These are phyloP conservation scores for Triplophysa yarkandensis DNA, from an alignment of 2,797 vertebrate species.

Conservation along the genomic window DNA sequence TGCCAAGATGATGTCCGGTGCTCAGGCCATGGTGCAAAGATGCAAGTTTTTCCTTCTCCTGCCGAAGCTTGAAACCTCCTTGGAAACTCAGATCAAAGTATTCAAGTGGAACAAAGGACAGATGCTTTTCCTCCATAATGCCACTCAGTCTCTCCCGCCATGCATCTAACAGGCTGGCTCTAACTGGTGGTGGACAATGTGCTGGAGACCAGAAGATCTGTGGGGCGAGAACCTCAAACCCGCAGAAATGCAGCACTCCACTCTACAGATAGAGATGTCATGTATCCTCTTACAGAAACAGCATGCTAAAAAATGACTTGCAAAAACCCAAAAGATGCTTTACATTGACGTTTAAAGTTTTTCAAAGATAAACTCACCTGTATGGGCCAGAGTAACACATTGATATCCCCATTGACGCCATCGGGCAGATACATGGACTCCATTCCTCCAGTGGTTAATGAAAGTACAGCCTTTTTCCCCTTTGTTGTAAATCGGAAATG, in stretches of 20 bases:
- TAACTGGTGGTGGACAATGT: constrained; percentile 55
- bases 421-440: constrained; percentile 72
- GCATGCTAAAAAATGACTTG: not conserved
- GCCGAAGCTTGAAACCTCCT: constrained; percentile 74
- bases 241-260: constrained; percentile 84
- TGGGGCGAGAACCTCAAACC: constrained; percentile 84
- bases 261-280: constrained; percentile 80
- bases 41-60: constrained; percentile 64
- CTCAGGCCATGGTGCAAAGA: constrained; percentile 71
- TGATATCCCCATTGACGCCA: constrained; percentile 79
- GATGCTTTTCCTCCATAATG: constrained; percentile 77
- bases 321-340: not conserved
- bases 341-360: not conserved
- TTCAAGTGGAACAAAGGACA: constrained; percentile 77
- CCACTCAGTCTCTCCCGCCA: constrained; percentile 79
- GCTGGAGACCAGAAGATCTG: constrained; percentile 83
- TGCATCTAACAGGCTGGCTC: constrained; percentile 70
- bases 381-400: constrained; percentile 85
- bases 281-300: not conserved
- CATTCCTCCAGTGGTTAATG: constrained; percentile 81
- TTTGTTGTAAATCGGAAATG: constrained; percentile 56
- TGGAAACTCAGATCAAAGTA: constrained; percentile 78
- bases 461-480: constrained; percentile 85
- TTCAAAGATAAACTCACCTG: constrained; percentile 74
- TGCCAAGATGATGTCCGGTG: constrained; percentile 85